A percentile compares a stretch with the other conserved stretches of the same genome.
phyloP scores from a whole-genome alignment of 2,888 invertebrate genomes.

The Eupithecia inturbata region DNA sequence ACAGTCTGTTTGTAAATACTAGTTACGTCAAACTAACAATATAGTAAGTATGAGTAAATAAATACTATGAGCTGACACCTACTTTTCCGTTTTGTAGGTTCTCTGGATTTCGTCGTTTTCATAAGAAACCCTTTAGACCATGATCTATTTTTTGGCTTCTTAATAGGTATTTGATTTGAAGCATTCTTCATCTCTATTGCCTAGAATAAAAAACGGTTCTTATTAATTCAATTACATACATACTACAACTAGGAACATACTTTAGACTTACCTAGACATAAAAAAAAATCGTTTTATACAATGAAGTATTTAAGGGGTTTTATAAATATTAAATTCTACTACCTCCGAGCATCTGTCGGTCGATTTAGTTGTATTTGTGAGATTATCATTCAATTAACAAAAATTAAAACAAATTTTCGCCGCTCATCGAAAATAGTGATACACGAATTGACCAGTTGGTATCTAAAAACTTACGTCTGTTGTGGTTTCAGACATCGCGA shows the following conservation, averaged over 20 bases:
- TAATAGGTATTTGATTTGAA: conserved; percentile 57
- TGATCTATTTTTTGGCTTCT: not conserved
- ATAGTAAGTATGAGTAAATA: not conserved
- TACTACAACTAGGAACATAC: too few relatives aligned
- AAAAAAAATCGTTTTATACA: too few relatives aligned
- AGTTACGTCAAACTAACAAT: not conserved
- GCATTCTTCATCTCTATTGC: conserved; percentile 59
- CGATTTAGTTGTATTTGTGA: too few relatives aligned
- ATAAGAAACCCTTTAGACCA: not conserved
- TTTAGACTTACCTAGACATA: too few relatives aligned
- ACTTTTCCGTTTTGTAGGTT: conserved; percentile 44
- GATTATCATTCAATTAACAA: too few relatives aligned
- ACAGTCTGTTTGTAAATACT: too few relatives aligned
- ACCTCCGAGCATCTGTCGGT: too few relatives aligned
- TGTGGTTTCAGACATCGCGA: conserved; percentile 53
- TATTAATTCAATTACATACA: not conserved
- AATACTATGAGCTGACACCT: not conserved
- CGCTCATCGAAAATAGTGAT: too few relatives aligned
- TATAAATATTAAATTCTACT: too few relatives aligned
- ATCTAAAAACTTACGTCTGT: conserved; percentile 61
- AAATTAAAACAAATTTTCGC: too few relatives aligned
- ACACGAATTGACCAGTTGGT: too few relatives aligned
- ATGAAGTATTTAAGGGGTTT: too few relatives aligned
- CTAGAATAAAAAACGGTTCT: conserved; percentile 49
- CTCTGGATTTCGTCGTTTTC: conserved; percentile 51